Conservation (phyloP, 1,140 invertebrate genomes). For the Sycobia sp. region DNA sequence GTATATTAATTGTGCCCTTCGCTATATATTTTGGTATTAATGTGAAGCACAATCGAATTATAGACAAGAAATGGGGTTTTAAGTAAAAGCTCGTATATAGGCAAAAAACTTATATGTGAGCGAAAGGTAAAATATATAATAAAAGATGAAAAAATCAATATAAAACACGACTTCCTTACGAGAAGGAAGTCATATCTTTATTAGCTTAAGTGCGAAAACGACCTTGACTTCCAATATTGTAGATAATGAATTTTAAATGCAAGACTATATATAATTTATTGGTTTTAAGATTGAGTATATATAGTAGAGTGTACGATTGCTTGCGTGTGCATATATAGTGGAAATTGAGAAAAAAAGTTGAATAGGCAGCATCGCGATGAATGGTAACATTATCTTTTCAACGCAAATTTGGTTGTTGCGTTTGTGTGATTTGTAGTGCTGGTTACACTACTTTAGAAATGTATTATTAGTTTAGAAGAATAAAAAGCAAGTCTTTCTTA, state of each 20-base stretch:
- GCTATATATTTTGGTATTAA: not conserved
- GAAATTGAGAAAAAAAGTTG: constrained; percentile 1
- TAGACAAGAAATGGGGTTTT: not conserved
- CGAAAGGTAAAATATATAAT: too few species aligned
- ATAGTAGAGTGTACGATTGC: not conserved
- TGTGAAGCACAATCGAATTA: constrained; percentile 12
- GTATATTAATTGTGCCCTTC: constrained; percentile 7
- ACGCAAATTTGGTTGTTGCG: not conserved
- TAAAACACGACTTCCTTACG: not conserved
- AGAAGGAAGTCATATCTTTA: constrained; percentile 8
- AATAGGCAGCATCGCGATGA: constrained; percentile 11
- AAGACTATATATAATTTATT: constrained; percentile 4
- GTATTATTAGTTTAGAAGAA: constrained; percentile 8
- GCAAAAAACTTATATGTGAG: too few species aligned
- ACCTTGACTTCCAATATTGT: constrained; percentile 31
- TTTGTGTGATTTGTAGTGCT: not conserved
- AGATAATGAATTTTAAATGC: constrained; percentile 8
- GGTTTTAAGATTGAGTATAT: not conserved
- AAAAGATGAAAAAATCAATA: constrained; percentile 5
- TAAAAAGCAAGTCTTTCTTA: not conserved
- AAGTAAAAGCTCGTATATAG: too few species aligned
- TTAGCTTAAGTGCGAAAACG: constrained; percentile 22
- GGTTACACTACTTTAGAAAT: constrained; percentile 4
- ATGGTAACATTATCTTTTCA: constrained; percentile 4
- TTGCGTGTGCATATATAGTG: constrained; percentile 1